phyloP scores from a whole-genome alignment of 2,888 invertebrate species.

The Hirtodrosophila confusa region DNA sequence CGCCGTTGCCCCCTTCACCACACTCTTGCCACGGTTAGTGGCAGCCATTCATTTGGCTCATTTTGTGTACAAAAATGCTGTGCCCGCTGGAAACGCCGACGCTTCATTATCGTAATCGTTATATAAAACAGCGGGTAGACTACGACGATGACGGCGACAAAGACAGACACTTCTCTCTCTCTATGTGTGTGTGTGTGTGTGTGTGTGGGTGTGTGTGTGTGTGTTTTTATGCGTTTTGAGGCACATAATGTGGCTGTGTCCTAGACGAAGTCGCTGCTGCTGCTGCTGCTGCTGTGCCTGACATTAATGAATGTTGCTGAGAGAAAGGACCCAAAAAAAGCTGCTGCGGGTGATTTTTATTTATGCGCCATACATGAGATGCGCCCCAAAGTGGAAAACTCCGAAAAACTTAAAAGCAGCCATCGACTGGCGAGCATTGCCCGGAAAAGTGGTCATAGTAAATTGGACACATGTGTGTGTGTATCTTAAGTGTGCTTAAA shows the following conservation, averaged over 20 bases:
- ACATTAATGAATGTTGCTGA: slow-evolving; percentile 73
- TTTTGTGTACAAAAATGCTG: slow-evolving; percentile 78
- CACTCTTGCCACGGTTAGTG: slow-evolving; percentile 26
- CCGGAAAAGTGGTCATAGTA: slow-evolving; percentile 6
- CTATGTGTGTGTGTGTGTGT: slow-evolving; percentile 3
- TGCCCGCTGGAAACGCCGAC: slow-evolving; percentile 71
- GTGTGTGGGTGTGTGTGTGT: slow-evolving; percentile 32
- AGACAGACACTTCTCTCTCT: slow-evolving; percentile 49
- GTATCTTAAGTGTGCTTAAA: slow-evolving; percentile 18
- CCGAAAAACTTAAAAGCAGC: slow-evolving; percentile 40
- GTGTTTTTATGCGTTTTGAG: slow-evolving; percentile 72
- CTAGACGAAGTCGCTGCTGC: slow-evolving; percentile 54
- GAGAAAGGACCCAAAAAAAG: slow-evolving; percentile 13
- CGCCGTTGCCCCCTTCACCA: not conserved
- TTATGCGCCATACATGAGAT: slow-evolving; percentile 44
- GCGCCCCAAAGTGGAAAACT: slow-evolving; percentile 25
- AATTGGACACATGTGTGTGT: slow-evolving; percentile 13
- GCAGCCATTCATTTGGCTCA: slow-evolving; percentile 73
- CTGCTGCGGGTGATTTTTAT: slow-evolving; percentile 75
- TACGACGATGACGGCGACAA: slow-evolving; percentile 42
- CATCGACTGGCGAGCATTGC: slow-evolving; percentile 40
- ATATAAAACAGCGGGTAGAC: slow-evolving; percentile 79
- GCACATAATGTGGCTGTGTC: slow-evolving; percentile 73
- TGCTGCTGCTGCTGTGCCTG: slow-evolving; percentile 54
- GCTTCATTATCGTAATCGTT: slow-evolving; percentile 79